Conservation (phyloP, 2,797 vertebrate genomes). For the Menidia menidia region DNA sequence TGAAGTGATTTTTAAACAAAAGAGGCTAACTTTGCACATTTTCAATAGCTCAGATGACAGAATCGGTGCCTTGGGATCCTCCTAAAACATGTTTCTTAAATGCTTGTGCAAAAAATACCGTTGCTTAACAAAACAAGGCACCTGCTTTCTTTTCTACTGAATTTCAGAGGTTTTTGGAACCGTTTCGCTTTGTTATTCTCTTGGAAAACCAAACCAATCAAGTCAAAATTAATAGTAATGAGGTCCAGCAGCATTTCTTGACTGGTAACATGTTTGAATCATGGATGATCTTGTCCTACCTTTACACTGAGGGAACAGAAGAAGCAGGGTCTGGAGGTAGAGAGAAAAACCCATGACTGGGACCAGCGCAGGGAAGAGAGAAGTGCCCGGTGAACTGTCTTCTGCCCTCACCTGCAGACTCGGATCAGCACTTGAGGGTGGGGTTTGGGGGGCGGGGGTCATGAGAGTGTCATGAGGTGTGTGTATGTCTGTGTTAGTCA, state of each 20-base stretch:
- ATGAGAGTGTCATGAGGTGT: slow-evolving; percentile 15
- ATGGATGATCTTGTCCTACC: slow-evolving; percentile 67
- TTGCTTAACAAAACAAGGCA: neutral
- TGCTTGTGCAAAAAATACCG: neutral
- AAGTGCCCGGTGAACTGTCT: slow-evolving; percentile 37
- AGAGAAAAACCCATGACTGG: slow-evolving; percentile 75
- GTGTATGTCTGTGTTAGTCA: slow-evolving; percentile 17
- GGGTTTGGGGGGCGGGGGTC: slow-evolving; percentile 33
- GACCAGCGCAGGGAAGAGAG: slow-evolving; percentile 27
- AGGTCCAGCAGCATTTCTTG: no score
- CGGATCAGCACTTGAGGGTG: slow-evolving; percentile 29
- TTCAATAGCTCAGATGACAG: neutral
- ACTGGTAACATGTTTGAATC: neutral
- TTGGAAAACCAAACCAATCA: no score
- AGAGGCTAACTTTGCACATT: neutral
- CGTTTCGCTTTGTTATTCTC: no score
- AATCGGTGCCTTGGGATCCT: neutral
- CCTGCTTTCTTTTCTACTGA: no score
- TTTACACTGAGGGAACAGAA: slow-evolving; percentile 66
- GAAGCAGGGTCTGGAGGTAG: slow-evolving; percentile 63
- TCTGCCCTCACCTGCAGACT: slow-evolving; percentile 53
- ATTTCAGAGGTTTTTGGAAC: neutral
- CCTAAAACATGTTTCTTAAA: neutral
- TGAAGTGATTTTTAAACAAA: neutral
- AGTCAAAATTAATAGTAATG: no score